Evolutionary conservation across 2,888 invertebrate species (phyloP), one percentile per base, ranked within the genome.

Genomic region (Archips xylosteana): DNA sequence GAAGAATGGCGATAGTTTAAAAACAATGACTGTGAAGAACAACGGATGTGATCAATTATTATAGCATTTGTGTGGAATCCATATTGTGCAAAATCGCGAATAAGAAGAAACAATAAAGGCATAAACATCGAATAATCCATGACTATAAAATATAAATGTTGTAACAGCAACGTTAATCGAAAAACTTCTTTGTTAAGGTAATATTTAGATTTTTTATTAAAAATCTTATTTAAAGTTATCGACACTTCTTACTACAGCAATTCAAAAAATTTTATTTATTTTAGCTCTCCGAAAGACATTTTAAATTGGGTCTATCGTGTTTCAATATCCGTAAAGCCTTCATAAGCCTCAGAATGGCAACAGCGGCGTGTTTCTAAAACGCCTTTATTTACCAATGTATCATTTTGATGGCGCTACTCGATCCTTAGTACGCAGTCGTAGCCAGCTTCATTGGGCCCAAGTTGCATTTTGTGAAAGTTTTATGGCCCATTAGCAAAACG

Each of bases 401-500:
- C 75, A 75, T 75, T 75, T 75, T 75, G 71, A 75, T 75, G 75
- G 75, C 67, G 63, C 42, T 70, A 72, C 51, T 64, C 45, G 67
- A 77, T 68, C 77, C 75, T 74, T 71, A 75, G 75, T 76, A 71
- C 68, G 65, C 69, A 75, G 75, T 75, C 49, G 77, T 78, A 78
- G 77, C 77, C 74, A 74, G 75, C 79, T 78, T 76, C 78, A 81
- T 78, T 74, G 77, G 73, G 73, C 78, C 76, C 75, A 75, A 77
- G 76, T 75, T 80, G 77, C 78, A 79, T 74, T 83, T 78, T 78
- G 77, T 73, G 71, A 64, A 75, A 68, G 76, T 69, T 84, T 84
- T 81, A 84, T 79, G 72, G 71, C 63, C 77, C 77, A 81, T 83
- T 84, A 83, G 77, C 77, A 63, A 75, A 75, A 65, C 75, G 60